Conservation (phyloP, 1,140 invertebrate species). For the Tribolium madens region DNA sequence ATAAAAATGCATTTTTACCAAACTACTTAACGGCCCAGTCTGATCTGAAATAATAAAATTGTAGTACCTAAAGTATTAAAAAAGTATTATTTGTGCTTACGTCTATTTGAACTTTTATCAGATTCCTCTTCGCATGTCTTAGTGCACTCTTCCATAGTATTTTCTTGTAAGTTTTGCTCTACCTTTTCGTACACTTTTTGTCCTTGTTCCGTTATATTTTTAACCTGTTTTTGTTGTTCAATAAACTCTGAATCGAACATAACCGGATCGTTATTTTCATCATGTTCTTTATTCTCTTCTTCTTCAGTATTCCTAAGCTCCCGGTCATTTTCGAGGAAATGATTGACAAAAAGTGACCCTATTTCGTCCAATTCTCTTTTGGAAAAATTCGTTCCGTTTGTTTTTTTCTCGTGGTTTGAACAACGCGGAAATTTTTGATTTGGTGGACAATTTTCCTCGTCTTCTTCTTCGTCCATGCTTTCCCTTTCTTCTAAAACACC, state of each 20-base stretch:
- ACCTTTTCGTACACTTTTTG: neutral
- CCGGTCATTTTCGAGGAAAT: neutral
- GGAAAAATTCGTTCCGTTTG: neutral
- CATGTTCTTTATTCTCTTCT: neutral
- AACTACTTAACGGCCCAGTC: neutral
- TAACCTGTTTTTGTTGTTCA: too few species aligned
- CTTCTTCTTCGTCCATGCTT: slow-evolving; percentile 7
- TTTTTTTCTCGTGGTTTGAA: neutral
- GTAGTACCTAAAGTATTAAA: too few species aligned
- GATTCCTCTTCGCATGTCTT: neutral
- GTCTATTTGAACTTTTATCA: neutral
- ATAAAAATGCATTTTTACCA: slow-evolving; percentile 9
- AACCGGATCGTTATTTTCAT: too few species aligned
- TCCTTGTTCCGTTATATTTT: too few species aligned
- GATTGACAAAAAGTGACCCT: neutral
- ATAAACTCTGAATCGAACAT: too few species aligned
- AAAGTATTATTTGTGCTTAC: too few species aligned
- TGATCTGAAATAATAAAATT: neutral
- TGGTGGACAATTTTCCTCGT: neutral
- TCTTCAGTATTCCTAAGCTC: neutral
- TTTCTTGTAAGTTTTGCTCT: neutral
- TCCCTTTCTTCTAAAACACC: neutral
- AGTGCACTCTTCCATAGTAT: neutral
- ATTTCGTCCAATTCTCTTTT: slow-evolving; percentile 12
- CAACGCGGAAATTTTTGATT: neutral